phyloP scores from a whole-genome alignment of 1,140 invertebrate genomes.

The Nylanderia fulva region DNA sequence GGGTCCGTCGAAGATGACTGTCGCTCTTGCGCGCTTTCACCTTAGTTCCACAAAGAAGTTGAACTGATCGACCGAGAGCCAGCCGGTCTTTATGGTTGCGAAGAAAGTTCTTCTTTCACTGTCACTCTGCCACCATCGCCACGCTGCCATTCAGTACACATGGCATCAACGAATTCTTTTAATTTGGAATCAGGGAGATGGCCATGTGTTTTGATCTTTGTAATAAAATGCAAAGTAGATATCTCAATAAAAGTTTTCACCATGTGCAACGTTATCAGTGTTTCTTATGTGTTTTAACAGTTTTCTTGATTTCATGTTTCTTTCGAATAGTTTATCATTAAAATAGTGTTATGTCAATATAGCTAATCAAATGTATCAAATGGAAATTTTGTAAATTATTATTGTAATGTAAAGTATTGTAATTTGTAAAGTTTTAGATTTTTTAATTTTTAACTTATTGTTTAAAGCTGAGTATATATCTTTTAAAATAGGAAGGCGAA shows the following conservation, averaged over 20 bases:
- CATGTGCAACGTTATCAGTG: not conserved
- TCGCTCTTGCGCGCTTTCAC: conserved; percentile 79
- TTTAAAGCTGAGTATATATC: not conserved
- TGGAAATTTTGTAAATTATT: not conserved
- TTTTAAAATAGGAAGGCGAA: not conserved
- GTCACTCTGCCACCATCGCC: conserved; percentile 51
- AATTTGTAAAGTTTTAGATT: not conserved
- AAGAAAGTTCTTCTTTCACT: conserved; percentile 83
- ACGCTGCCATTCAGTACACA: conserved; percentile 64
- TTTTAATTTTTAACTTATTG: not conserved
- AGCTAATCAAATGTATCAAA: not conserved
- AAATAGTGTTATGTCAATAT: not conserved
- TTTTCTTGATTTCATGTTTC: not conserved
- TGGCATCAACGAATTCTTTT: conserved; percentile 58
- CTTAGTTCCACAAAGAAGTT: conserved; percentile 74
- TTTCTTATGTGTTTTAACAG: not conserved
- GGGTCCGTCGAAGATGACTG: conserved; percentile 56
- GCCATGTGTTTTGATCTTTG: not conserved
- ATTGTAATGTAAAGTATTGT: not conserved
- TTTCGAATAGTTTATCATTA: conserved; percentile 5
- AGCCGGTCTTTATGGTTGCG: conserved; percentile 68
- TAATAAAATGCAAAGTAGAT: conserved; percentile 20
- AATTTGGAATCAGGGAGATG: conserved; percentile 60
- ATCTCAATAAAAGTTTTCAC: not conserved
- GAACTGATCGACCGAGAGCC: conserved; percentile 66